These are phyloP conservation scores for Monopis laevigella DNA, from an alignment of 2,888 invertebrate genomes.

Conservation along the genomic window DNA sequence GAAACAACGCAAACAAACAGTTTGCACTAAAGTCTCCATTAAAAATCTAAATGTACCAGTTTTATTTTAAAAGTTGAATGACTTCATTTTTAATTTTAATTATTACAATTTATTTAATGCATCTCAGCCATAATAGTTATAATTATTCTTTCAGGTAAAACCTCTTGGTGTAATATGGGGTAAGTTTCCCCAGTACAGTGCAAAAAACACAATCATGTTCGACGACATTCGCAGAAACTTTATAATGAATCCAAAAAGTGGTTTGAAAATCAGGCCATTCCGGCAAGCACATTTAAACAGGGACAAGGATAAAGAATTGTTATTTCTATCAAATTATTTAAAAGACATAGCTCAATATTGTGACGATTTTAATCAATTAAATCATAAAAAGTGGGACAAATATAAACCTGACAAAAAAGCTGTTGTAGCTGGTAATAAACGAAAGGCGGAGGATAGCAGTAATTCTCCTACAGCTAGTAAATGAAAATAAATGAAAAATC, in stretches of 20 bases:
- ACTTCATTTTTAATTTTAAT: too few relatives aligned
- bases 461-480: conserved; percentile 34
- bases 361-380: conserved; percentile 84
- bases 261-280: conserved; percentile 90
- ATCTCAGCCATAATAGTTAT: too few relatives aligned
- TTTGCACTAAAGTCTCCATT: too few relatives aligned
- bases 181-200: conserved; percentile 86
- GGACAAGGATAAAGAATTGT: conserved; percentile 81
- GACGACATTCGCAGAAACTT: conserved; percentile 96
- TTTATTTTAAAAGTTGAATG: too few relatives aligned
- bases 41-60: too few relatives aligned
- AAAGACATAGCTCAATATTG: conserved; percentile 81
- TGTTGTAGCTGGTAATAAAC: conserved; percentile 45
- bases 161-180: conserved; percentile 98
- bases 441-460: conserved; percentile 54
- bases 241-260: conserved; percentile 96
- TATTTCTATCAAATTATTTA: conserved; percentile 83
- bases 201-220: conserved; percentile 97
- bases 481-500: conserved; percentile 40
- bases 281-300: conserved; percentile 91
- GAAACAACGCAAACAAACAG: too few relatives aligned
- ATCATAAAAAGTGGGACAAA: conserved; percentile 93
- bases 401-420: conserved; percentile 63
- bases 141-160: conserved; percentile 74
- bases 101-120: too few relatives aligned